These are phyloP conservation scores for Odontamblyopus rebecca DNA, from an alignment of 2,797 vertebrate species.

Conservation along the genomic window DNA sequence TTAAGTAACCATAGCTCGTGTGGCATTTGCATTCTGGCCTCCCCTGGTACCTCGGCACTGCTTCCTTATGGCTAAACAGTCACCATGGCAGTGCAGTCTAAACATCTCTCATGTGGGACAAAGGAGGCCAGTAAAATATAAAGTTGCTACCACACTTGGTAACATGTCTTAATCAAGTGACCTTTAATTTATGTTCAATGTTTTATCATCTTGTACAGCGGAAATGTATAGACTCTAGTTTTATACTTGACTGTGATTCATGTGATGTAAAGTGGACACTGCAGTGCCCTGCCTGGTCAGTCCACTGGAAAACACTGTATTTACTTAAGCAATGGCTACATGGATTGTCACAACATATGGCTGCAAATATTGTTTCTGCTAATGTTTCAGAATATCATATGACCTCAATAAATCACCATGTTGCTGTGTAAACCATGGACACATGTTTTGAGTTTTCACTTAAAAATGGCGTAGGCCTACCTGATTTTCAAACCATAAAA, in stretches of 20 bases:
- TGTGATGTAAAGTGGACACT: constrained; percentile 17
- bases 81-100: constrained; percentile 39
- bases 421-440: constrained; percentile 56
- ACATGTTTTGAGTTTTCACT: neutral
- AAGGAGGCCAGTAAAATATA: constrained; percentile 27
- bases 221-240: constrained; percentile 14
- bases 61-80: constrained; percentile 41
- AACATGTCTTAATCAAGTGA: constrained; percentile 3
- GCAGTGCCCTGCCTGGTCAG: neutral
- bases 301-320: constrained; percentile 15
- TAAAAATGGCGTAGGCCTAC: neutral
- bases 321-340: neutral
- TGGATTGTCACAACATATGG: constrained; percentile 26
- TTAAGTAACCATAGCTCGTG: constrained; percentile 32
- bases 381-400: constrained; percentile 43
- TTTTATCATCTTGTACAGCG: constrained; percentile 12
- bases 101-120: constrained; percentile 32
- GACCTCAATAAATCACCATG: constrained; percentile 57
- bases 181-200: neutral
- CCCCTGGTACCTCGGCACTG: constrained; percentile 18
- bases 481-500: too few relatives aligned
- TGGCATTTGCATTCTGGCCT: constrained; percentile 49
- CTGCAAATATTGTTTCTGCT: constrained; percentile 42
- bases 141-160: constrained; percentile 23
- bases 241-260: constrained; percentile 24